A percentile compares a stretch with the other conserved stretches of the same genome.
phyloP scores from a whole-genome alignment of 1,140 invertebrate species.

The Portunus trituberculatus region DNA sequence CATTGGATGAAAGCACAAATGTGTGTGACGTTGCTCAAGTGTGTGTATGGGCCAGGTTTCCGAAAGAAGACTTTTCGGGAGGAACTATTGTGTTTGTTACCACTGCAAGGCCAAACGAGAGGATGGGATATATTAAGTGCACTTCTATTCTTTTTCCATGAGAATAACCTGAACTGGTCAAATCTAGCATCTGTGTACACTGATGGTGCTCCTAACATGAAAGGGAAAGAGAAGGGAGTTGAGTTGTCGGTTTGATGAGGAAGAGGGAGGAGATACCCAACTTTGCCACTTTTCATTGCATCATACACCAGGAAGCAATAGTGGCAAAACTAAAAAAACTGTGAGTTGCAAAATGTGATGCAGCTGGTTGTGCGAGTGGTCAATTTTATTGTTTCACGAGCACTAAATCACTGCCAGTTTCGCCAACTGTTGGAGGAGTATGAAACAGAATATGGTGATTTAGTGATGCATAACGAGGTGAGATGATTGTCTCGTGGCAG shows the following conservation, averaged over 20 bases:
- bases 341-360: not conserved
- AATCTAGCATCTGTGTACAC: constrained; percentile 36
- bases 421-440: no score
- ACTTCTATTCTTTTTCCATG: not conserved
- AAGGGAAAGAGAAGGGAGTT: not conserved
- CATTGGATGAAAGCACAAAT: no score
- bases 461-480: no score
- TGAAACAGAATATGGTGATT: no score
- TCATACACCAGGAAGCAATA: constrained; percentile 45
- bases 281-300: constrained; percentile 33
- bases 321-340: constrained; percentile 42
- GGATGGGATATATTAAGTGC: constrained; percentile 30
- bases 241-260: not conserved
- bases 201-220: constrained; percentile 29
- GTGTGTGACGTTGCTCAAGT: constrained; percentile 31
- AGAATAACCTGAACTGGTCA: no score
- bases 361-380: constrained; percentile 32
- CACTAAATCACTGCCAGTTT: constrained; percentile 27
- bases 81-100: constrained; percentile 48
- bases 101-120: constrained; percentile 20
- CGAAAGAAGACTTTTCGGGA: constrained; percentile 35
- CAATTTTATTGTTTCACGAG: constrained; percentile 2
- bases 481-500: no score
- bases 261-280: no score
- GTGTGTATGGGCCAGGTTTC: constrained; percentile 46